These are phyloP conservation scores for Epinephelus malabaricus DNA, from an alignment of 2,797 vertebrate genomes.

Conservation along the genomic window DNA sequence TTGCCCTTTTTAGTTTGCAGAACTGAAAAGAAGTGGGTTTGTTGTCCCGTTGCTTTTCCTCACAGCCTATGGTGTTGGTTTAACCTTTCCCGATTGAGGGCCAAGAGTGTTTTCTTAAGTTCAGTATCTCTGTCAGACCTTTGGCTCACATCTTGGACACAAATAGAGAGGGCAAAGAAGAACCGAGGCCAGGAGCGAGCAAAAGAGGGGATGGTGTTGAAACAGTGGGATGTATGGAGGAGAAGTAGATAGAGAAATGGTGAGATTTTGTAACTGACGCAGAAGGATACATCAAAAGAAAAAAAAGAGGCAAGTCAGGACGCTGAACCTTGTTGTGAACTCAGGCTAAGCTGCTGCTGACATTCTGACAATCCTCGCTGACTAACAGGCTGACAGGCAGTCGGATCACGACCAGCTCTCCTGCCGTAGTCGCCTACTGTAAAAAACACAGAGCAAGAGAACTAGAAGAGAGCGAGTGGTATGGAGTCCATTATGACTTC, in stretches of 20 bases:
- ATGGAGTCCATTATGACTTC: slow-evolving; percentile 63
- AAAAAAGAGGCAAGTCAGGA: slow-evolving; percentile 34
- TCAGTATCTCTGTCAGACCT: slow-evolving; percentile 67
- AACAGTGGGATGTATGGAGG: slow-evolving; percentile 16
- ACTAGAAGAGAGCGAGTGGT: slow-evolving; percentile 20
- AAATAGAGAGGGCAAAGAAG: slow-evolving; percentile 36
- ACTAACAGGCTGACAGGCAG: slow-evolving; percentile 58
- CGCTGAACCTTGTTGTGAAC: slow-evolving; percentile 43
- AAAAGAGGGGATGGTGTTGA: neutral
- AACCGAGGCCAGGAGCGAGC: slow-evolving; percentile 26
- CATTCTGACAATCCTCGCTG: slow-evolving; percentile 55
- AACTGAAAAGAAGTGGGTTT: slow-evolving; percentile 42
- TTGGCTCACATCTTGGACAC: slow-evolving; percentile 64
- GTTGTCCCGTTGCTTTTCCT: slow-evolving; percentile 53
- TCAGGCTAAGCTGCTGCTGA: slow-evolving; percentile 58
- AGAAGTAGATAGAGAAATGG: slow-evolving; percentile 5
- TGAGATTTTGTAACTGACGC: slow-evolving; percentile 23
- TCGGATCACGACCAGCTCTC: slow-evolving; percentile 55
- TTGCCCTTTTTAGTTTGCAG: slow-evolving; percentile 23
- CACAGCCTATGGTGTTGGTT: slow-evolving; percentile 56
- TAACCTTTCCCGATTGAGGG: slow-evolving; percentile 66
- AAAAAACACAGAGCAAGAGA: slow-evolving; percentile 30
- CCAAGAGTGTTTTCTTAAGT: slow-evolving; percentile 72
- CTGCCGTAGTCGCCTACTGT: slow-evolving; percentile 28
- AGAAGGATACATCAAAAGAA: neutral